Conservation (phyloP, 2,888 invertebrate species). For the Dryococelus australis region DNA sequence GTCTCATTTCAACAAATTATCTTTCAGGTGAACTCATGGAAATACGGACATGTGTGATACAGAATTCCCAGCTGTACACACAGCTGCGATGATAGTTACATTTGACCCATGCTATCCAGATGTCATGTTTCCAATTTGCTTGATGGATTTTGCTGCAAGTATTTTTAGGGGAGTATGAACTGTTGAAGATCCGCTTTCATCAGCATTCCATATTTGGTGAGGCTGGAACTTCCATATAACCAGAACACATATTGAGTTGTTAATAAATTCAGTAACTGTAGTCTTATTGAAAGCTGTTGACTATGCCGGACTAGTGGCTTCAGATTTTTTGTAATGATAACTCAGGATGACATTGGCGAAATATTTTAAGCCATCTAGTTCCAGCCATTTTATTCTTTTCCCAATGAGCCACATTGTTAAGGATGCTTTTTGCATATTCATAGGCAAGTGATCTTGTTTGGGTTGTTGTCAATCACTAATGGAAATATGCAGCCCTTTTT, state of each 20-base stretch:
- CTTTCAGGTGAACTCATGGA: constrained; percentile 48
- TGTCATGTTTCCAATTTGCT: constrained; percentile 56
- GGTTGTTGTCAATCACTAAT: constrained; percentile 50
- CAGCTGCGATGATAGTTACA: constrained; percentile 44
- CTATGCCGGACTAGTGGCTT: constrained; percentile 46
- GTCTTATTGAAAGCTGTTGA: constrained; percentile 49
- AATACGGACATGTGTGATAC: constrained; percentile 56
- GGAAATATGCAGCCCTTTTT: constrained; percentile 30
- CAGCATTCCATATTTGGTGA: constrained; percentile 55
- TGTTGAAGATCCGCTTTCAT: constrained; percentile 57
- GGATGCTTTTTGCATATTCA: too few relatives aligned
- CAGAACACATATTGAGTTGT: constrained; percentile 46
- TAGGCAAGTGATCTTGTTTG: constrained; percentile 49
- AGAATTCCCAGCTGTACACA: constrained; percentile 54
- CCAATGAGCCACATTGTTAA: constrained; percentile 43
- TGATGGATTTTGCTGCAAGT: constrained; percentile 54
- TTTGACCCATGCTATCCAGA: constrained; percentile 54
- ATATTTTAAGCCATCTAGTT: constrained; percentile 46
- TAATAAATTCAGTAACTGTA: constrained; percentile 48
- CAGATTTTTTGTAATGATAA: constrained; percentile 46
- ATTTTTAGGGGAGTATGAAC: constrained; percentile 55
- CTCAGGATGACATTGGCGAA: constrained; percentile 44
- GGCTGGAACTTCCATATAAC: constrained; percentile 38
- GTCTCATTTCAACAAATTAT: constrained; percentile 53
- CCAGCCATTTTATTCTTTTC: constrained; percentile 37